Conservation (phyloP, 2,888 invertebrate genomes). For the Drosophila nr. perissopoda region DNA sequence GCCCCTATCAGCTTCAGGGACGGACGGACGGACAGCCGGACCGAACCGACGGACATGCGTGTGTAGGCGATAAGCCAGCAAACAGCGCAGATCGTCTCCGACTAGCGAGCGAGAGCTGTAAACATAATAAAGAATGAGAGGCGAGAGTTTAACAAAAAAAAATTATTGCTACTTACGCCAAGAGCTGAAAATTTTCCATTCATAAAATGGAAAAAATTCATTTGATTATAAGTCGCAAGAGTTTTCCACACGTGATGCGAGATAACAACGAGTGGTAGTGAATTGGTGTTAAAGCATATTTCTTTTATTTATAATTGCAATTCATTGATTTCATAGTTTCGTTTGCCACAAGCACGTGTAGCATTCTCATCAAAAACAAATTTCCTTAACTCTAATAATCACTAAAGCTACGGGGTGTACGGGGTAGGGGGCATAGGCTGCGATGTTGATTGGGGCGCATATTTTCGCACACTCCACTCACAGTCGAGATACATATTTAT, state of each 20-base stretch:
- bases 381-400: constrained; percentile 53
- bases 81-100: constrained; percentile 28
- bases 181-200: constrained; percentile 50
- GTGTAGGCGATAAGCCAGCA: constrained; percentile 29
- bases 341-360: constrained; percentile 38
- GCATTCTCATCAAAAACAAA: constrained; percentile 68
- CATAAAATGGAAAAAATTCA: constrained; percentile 33
- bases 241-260: constrained; percentile 15
- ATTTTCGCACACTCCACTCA: constrained; percentile 7
- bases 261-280: constrained; percentile 1
- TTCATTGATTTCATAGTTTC: constrained; percentile 58
- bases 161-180: constrained; percentile 17
- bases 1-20: constrained; percentile 62
- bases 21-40: constrained; percentile 3
- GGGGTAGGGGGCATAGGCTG: constrained; percentile 16
- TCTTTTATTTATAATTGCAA: constrained; percentile 65
- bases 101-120: constrained; percentile 11
- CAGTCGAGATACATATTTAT: constrained; percentile 11
- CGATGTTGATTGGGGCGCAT: constrained; percentile 1
- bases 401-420: constrained; percentile 47
- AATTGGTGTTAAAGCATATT: constrained; percentile 62
- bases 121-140: constrained; percentile 19
- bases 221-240: constrained; percentile 17
- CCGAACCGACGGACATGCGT: constrained; percentile 10
- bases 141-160: constrained; percentile 12